Evolutionary conservation across 1,140 invertebrate species (phyloP), one percentile per base, ranked within the genome.

Genomic region (Psilanteris sp.): DNA sequence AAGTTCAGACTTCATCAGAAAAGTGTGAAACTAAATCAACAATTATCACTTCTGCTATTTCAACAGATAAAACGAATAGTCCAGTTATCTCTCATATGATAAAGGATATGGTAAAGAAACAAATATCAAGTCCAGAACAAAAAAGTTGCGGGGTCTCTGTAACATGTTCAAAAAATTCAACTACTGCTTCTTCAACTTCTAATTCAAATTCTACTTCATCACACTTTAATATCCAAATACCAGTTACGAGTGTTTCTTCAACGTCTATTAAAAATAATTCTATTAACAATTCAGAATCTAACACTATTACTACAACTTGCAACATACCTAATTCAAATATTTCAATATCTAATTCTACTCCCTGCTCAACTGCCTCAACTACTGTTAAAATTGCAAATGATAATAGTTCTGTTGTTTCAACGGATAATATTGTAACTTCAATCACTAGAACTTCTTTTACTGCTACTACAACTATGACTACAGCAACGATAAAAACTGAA

Each of bases 41-140:
- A 0, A 22, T 11, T 20, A 5, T 20, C 10, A 14, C 9, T 18
- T 9, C 71, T 29, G 24, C 27, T 6, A 8, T 15, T 11, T 24
- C 46, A 16, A 7, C 20, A 13, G 43, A 39, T 20, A 59, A 20
- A 9, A 36, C 20, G 0, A 64, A 7, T 13, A 39, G 22, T 4
- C 22, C 79, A 14, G 78, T 61, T 8, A 81, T 83, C 54, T 76
- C 83, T 0, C 81, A 81, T n/a, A 84, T 79, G 6, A 74, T 89
- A 2, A 85, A 88, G 29, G 86, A 89, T 67, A 59, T 89, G 4
- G 85, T 89, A 0, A 87, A 81, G 26, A 89, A 84, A 43, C 29
- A n/a, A 15, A 55, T 34, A 0, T 43, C 37, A 0, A 72, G 48
- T 41, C 4, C 39, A 6, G 29, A 10, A 3, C 52, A 24, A 31